Evolutionary conservation across 2,888 invertebrate species (phyloP), one percentile per base, ranked within the genome.

Genomic region (Hirtodrosophila histrioides): DNA sequence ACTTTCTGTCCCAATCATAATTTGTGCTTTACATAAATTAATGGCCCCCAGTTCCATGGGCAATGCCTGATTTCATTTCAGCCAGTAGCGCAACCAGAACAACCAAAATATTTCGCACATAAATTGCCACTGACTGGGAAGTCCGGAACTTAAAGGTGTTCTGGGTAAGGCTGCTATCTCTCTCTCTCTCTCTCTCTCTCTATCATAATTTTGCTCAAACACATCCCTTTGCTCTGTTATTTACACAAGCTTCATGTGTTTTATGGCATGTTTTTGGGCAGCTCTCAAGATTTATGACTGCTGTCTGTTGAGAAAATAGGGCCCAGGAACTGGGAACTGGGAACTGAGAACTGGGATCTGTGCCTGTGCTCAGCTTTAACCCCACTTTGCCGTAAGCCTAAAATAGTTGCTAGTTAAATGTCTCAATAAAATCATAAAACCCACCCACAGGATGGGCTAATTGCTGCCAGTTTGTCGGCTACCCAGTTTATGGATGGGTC

Each of bases 21-120:
- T 88, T 88, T 84, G 88, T 84, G 89, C 82, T 87, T 89, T 87
- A 86, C 87, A 89, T 89, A 87, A 86, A 89, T 87, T 85, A 87
- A 89, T 87, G 88, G 74, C 82, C 75, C 73, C 64, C 78, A 75
- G 74, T 68, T 69, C 60, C 74, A 54, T 43, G 58, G 54, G 61
- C 58, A 40, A 66, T 71, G 76, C 76, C 74, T 78, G 79, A 84
- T 76, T 78, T 82, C 75, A 79, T 86, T 78, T 55, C 49, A 10
- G 67, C 54, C 37, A 48, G 36, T 29, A 45, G 4, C 31, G 51
- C 60, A 24, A 44, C 36, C 31, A 50, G 39, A 65, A 36, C 46
- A 64, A 56, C 50, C 27, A 65, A 69, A 61, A 62, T 53, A 64
- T 76, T 75, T 87, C 66, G 78, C 80, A 72, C 88, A 88, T 89